Percentiles rank a stretch among this genome's conserved stretches.
Conservation (phyloP, 2,113 vertebrate genomes). For the Pelusios castaneus region DNA sequence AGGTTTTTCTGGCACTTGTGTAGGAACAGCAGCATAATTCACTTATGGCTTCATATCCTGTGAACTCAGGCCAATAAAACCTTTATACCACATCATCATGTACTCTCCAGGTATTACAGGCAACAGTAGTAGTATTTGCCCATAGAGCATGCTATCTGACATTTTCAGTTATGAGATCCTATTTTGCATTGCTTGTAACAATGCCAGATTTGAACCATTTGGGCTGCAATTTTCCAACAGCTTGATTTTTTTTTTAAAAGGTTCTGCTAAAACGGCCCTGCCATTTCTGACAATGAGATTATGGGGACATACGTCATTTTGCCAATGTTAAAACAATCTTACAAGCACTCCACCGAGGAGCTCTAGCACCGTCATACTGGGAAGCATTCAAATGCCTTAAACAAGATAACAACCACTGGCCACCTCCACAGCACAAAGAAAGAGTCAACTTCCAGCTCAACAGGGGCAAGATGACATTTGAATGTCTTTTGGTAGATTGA, state of each 20-base stretch:
- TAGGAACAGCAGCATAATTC: constrained; percentile 45
- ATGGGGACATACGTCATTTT: neutral
- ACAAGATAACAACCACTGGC: too few species aligned
- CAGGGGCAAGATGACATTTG: too few species aligned
- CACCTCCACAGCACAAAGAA: too few species aligned
- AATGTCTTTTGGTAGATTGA: too few species aligned
- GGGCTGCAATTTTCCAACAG: neutral
- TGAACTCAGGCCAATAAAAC: neutral
- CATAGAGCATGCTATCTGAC: neutral
- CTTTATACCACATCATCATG: neutral
- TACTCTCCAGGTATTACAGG: neutral
- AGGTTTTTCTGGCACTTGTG: neutral
- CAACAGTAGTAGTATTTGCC: neutral
- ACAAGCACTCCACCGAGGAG: neutral
- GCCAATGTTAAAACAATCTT: neutral
- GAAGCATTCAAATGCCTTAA: too few species aligned
- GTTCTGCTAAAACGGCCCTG: neutral
- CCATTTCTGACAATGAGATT: neutral
- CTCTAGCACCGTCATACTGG: too few species aligned
- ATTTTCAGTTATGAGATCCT: neutral
- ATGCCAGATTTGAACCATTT: neutral
- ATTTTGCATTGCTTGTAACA: neutral
- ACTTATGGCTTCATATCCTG: neutral
- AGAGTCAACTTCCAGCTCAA: too few species aligned
- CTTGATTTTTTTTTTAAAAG: neutral